These are phyloP conservation scores for Drosophila emarginata DNA, from an alignment of 2,888 invertebrate genomes.

Conservation along the genomic window DNA sequence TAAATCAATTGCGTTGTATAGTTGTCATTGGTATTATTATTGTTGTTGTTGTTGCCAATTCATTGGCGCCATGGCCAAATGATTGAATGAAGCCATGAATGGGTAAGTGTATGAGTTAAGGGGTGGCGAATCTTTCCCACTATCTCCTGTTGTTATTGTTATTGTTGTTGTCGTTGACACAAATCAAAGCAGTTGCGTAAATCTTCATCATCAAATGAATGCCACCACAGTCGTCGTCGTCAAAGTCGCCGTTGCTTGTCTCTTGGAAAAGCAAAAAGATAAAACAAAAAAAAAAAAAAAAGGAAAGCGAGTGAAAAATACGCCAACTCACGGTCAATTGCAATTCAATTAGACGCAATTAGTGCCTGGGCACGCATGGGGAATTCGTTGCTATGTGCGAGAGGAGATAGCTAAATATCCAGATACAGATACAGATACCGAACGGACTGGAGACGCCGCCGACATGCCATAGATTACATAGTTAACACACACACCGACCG, in stretches of 20 bases:
- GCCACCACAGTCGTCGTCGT: slow-evolving; percentile 23
- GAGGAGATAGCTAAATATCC: slow-evolving; percentile 33
- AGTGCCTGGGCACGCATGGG: slow-evolving; percentile 63
- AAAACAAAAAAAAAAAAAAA: slow-evolving; percentile 34
- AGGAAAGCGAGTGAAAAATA: slow-evolving; percentile 70
- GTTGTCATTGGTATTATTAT: slow-evolving; percentile 17
- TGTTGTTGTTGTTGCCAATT: slow-evolving; percentile 27
- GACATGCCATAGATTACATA: slow-evolving; percentile 70
- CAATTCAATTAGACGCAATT: slow-evolving; percentile 78
- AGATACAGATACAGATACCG: slow-evolving; percentile 37
- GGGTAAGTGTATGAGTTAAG: slow-evolving; percentile 31
- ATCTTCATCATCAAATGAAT: slow-evolving; percentile 73
- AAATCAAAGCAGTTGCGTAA: slow-evolving; percentile 74
- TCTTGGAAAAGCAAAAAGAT: too few species aligned
- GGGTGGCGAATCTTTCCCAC: background rate
- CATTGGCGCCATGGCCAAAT: slow-evolving; percentile 60
- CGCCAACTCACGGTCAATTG: slow-evolving; percentile 78
- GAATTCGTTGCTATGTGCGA: slow-evolving; percentile 31
- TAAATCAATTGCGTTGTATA: slow-evolving; percentile 42
- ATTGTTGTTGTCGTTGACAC: slow-evolving; percentile 61
- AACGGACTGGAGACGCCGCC: slow-evolving; percentile 38
- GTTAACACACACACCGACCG: slow-evolving; percentile 40
- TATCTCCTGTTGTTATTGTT: too few species aligned
- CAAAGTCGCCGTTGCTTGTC: slow-evolving; percentile 38
- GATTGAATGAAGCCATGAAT: slow-evolving; percentile 45